phyloP scores from a whole-genome alignment of 1,140 invertebrate species.

The Magallana gigas region DNA sequence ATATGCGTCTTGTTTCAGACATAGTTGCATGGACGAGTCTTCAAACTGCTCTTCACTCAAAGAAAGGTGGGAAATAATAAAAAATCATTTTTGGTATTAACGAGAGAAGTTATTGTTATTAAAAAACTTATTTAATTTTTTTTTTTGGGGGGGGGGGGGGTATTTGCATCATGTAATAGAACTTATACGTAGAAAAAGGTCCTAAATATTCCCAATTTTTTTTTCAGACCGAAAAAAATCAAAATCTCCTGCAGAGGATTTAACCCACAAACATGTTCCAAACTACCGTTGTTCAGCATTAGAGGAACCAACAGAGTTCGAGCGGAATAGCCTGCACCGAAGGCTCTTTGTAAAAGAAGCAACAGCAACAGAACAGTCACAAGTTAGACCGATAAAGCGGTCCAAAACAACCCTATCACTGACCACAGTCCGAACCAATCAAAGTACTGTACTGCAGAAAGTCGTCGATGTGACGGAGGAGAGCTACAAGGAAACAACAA shows the following conservation, averaged over 20 bases:
- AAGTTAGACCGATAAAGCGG: background rate
- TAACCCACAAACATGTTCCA: conserved; percentile 47
- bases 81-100: background rate
- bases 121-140: too few species aligned
- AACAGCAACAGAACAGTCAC: background rate
- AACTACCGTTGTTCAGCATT: conserved; percentile 48
- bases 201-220: background rate
- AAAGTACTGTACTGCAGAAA: background rate
- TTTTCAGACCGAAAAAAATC: conserved; percentile 48
- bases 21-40: conserved; percentile 51
- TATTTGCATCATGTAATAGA: too few species aligned
- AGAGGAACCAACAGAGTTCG: conserved; percentile 40
- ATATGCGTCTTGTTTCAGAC: conserved; percentile 29
- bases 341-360: conserved; percentile 28
- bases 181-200: too few species aligned
- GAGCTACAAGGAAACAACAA: background rate
- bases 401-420: conserved; percentile 28
- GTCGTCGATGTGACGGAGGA: background rate
- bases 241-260: conserved; percentile 47
- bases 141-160: too few species aligned
- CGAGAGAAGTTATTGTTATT: background rate
- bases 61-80: conserved; percentile 41
- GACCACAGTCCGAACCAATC: background rate
- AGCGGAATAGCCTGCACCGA: conserved; percentile 49
- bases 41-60: conserved; percentile 45